Conservation (phyloP, 2,888 invertebrate species). For the Melinopterus prodromus region DNA sequence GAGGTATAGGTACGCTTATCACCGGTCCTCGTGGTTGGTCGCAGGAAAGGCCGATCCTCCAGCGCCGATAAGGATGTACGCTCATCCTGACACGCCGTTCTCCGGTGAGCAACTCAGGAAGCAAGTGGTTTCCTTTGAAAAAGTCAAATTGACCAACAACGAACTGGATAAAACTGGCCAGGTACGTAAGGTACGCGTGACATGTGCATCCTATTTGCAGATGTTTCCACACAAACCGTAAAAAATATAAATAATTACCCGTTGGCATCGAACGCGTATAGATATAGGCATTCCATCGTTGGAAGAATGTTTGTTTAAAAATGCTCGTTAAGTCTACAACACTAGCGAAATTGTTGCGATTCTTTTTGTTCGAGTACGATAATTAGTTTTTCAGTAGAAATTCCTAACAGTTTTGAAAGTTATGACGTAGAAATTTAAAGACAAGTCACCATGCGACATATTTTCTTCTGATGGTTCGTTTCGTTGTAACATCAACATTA, state of each 20-base stretch:
- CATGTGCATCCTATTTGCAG: not conserved
- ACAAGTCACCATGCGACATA: no score
- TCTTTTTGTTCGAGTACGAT: not conserved
- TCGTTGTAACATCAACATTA: no score
- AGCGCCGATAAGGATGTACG: slow-evolving; percentile 74
- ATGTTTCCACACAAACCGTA: not conserved
- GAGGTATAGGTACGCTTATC: slow-evolving; percentile 83
- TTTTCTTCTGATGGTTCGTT: no score
- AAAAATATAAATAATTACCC: not conserved
- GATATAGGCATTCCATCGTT: not conserved
- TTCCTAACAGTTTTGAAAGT: not conserved
- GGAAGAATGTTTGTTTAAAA: not conserved
- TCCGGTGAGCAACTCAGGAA: slow-evolving; percentile 79
- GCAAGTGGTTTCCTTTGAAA: slow-evolving; percentile 84
- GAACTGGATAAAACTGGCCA: slow-evolving; percentile 82
- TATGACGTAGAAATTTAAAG: not conserved
- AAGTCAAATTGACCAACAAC: slow-evolving; percentile 85
- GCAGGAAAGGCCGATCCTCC: slow-evolving; percentile 85
- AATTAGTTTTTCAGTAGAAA: not conserved
- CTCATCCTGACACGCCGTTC: slow-evolving; percentile 84
- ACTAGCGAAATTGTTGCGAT: not conserved
- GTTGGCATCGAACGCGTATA: not conserved
- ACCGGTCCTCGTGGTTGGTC: slow-evolving; percentile 82
- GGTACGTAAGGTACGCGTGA: slow-evolving; percentile 59
- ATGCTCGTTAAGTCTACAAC: not conserved